These are phyloP conservation scores for Montipora sp. DNA, from an alignment of 64 coral and sea anemone genomes.

Conservation along the genomic window DNA sequence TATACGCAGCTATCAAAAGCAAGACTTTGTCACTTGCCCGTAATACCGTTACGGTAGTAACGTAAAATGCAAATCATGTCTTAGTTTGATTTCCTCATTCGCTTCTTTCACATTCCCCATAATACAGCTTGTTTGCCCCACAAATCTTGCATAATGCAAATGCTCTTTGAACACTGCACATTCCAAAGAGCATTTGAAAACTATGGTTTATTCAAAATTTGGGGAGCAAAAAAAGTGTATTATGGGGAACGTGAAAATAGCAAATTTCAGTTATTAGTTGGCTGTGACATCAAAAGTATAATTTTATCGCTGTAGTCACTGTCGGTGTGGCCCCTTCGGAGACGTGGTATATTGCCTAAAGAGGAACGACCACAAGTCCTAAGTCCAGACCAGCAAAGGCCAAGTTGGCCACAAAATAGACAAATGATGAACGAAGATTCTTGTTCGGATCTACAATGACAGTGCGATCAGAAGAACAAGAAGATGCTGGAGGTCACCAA, in stretches of 20 bases:
- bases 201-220: no score
- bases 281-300: no score
- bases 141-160: background rate
- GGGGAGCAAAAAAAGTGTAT: no score
- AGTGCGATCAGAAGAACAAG: constrained; percentile 53
- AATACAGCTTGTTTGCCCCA: no score
- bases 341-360: constrained; percentile 63
- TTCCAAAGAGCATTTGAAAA: no score
- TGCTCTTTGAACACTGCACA: constrained; percentile 33
- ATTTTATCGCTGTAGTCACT: background rate
- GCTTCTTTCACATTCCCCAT: no score
- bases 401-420: constrained; percentile 75
- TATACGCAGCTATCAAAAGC: no score
- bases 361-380: constrained; percentile 52
- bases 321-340: constrained; percentile 30
- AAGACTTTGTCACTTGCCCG: no score
- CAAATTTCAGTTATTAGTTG: background rate
- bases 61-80: no score
- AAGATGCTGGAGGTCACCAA: constrained; percentile 47
- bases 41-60: no score
- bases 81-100: no score
- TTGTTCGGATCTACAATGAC: constrained; percentile 64
- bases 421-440: constrained; percentile 71
- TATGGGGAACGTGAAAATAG: no score
- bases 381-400: constrained; percentile 58